Evolutionary conservation across 2,113 vertebrate species (phyloP).

Genomic region (Smithornis capensis): DNA sequence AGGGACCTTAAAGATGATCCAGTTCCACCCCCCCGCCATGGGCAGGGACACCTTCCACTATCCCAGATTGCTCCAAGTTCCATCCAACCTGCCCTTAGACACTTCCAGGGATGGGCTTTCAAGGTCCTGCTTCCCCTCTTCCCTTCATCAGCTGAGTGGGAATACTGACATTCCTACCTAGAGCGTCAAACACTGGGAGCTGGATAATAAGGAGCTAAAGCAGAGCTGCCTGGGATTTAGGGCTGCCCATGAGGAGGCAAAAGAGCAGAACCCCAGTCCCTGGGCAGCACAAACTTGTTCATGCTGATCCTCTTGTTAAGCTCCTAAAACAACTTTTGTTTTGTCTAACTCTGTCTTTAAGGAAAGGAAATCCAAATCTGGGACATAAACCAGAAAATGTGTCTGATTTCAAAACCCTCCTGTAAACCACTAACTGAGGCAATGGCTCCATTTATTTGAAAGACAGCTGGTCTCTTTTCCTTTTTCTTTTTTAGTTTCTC

Average conservation of each 20-base stretch:
- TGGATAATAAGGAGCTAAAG: not conserved
- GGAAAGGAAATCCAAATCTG: constrained; percentile 19
- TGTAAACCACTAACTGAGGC: constrained; percentile 34
- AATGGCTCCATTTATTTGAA: constrained; percentile 36
- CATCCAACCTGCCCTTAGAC: not conserved
- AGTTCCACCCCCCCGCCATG: no score
- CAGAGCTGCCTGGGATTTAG: not conserved
- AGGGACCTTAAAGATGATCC: not conserved
- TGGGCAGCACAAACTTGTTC: not conserved
- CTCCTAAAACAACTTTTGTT: constrained; percentile 32
- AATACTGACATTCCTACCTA: not conserved
- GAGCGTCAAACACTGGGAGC: not conserved
- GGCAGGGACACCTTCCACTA: not conserved
- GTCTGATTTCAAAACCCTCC: constrained; percentile 28
- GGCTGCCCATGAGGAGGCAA: not conserved
- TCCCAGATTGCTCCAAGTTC: not conserved
- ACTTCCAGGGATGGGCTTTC: not conserved
- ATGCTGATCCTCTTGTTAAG: not conserved
- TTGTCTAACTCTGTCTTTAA: constrained; percentile 3
- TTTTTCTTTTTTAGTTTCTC: not conserved
- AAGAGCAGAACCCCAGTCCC: not conserved
- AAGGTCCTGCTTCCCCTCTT: not conserved
- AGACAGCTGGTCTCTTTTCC: constrained; percentile 33
- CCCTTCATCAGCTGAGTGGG: not conserved
- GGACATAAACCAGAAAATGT: constrained; percentile 27